Evolutionary conservation across 2,888 invertebrate genomes (phyloP), one percentile per base, ranked within the genome.

Genomic region (Rosalia funebris): DNA sequence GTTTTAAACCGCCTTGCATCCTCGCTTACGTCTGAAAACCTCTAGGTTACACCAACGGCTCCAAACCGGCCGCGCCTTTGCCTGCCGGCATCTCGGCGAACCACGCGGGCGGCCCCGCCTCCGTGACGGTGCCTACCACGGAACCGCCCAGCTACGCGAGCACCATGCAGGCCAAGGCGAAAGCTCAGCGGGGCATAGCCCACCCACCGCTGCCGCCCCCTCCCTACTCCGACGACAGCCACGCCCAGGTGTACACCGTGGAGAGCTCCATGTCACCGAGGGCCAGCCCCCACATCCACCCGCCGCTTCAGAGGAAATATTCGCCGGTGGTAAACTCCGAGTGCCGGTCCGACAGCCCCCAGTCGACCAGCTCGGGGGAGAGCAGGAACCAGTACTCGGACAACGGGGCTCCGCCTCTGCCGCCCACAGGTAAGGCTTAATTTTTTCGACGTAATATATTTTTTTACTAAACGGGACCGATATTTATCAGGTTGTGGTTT

Each of bases 101-200:
- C 56, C 54, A 72, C 83, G 84, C 71, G 83, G 85, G 85, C 82
- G 69, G 68, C 1, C 68, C 70, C 12, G 64, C 65, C 25, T 65
- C 75, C 5, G 77, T 79, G 10, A 70, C 70, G 12, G 78, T 91
- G 25, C 91, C 91, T 12, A 92, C 93, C 39, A 92, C 92, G 34
- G 95, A 95, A 77, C 95, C 95, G 0, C 95, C 95, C 3, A 94
- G 93, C 78, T 96, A 95, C 80, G 95, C 94, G 10, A 93, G 91
- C 75, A 93, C 93, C 42, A 94, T 96, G 90, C 92, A 92, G 79
- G 86, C 85, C n/a, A 84, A 84, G 58, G 84, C 47, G 87, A 75
- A 75, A 45, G 74, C 75, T 17, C 74, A 90, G 78, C 83, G 91
- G 52, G 89, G 88, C 19, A 85, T 88, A 79, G 86, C 86, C 63